A percentile compares a stretch with the other conserved stretches of the same genome.
phyloP scores from a whole-genome alignment of 2,888 invertebrate species.

The Dendrolimus pini region DNA sequence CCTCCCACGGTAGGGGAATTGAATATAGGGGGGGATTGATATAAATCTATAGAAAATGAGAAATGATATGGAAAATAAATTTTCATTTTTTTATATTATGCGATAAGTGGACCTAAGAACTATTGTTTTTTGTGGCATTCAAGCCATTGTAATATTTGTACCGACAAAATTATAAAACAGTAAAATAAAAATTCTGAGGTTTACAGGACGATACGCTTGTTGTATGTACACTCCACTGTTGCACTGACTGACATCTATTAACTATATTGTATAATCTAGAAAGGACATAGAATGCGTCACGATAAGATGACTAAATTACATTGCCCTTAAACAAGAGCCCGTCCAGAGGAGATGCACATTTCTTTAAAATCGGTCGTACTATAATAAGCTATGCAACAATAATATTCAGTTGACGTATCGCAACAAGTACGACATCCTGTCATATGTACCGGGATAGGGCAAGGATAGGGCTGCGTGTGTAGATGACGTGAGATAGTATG shows the following conservation, averaged over 20 bases:
- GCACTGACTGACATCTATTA: background rate
- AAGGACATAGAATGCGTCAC: background rate
- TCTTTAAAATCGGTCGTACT: constrained; percentile 32
- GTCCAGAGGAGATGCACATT: constrained; percentile 31
- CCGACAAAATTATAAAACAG: too few relatives aligned
- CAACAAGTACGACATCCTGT: constrained; percentile 53
- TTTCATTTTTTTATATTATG: too few relatives aligned
- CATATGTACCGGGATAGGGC: constrained; percentile 43
- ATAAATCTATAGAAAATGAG: too few relatives aligned
- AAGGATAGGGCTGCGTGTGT: constrained; percentile 12
- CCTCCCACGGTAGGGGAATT: too few relatives aligned
- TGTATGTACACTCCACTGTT: too few relatives aligned
- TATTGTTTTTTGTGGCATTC: too few relatives aligned
- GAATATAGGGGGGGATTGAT: too few relatives aligned
- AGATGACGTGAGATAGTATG: background rate
- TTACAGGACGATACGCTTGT: too few relatives aligned
- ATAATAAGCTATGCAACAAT: constrained; percentile 13
- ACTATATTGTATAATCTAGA: background rate
- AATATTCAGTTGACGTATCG: constrained; percentile 54
- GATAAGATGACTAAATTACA: constrained; percentile 7
- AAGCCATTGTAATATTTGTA: too few relatives aligned
- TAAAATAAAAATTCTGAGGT: too few relatives aligned
- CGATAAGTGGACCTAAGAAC: too few relatives aligned
- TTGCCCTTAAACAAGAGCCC: constrained; percentile 9
- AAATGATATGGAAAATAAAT: too few relatives aligned